Conservation (phyloP, 2,113 vertebrate genomes). For the Nesoenas mayeri region DNA sequence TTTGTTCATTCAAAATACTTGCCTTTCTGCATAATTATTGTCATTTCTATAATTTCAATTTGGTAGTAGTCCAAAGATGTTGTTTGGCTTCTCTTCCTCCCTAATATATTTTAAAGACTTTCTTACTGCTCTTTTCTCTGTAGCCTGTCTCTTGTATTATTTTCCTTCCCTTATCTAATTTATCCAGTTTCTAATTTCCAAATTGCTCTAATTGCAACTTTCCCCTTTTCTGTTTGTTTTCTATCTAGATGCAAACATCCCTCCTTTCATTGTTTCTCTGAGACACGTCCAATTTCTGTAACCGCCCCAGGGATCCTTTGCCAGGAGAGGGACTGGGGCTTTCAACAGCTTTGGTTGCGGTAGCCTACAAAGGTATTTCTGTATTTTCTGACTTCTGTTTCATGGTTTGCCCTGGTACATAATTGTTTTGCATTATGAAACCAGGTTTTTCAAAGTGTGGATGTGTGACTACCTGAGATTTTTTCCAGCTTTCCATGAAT, state of each 20-base stretch:
- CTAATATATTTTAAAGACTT: conserved; percentile 16
- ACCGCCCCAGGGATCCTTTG: neutral
- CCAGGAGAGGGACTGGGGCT: neutral
- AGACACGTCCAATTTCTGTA: neutral
- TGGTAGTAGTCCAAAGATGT: conserved; percentile 22
- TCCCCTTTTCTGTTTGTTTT: conserved; percentile 4
- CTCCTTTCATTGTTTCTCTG: neutral
- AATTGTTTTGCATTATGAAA: neutral
- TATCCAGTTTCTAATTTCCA: conserved; percentile 21
- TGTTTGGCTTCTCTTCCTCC: neutral
- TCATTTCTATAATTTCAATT: conserved; percentile 35
- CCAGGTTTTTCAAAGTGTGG: neutral
- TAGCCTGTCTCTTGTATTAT: neutral
- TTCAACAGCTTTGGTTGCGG: neutral
- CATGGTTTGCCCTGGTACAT: neutral
- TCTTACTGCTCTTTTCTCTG: neutral
- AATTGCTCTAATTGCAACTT: conserved; percentile 31
- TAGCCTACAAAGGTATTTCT: neutral
- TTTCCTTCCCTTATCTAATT: conserved; percentile 36
- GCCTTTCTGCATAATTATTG: conserved; percentile 29
- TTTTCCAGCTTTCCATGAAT: neutral
- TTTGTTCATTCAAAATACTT: conserved; percentile 45
- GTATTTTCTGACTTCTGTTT: neutral
- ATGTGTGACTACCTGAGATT: neutral
- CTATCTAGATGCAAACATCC: neutral